Evolutionary conservation across 2,888 invertebrate genomes (phyloP), one percentile per base, ranked within the genome.

Genomic region (Scaptomyza flava): DNA sequence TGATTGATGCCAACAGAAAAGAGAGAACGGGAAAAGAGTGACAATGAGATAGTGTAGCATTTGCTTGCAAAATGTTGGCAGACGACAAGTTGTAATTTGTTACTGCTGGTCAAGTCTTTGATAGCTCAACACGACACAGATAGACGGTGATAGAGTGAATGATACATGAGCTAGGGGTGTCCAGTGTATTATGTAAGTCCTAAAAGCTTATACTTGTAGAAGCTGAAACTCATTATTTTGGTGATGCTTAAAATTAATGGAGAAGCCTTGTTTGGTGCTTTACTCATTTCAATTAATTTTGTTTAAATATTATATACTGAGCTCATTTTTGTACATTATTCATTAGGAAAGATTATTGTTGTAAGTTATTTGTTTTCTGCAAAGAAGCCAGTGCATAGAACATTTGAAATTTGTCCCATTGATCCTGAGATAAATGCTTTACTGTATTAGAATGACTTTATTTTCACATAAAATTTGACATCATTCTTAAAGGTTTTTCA

Each of bases 1-100:
- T 77, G 67, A 74, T 74, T 74, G 62, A 74, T 77, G 72, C 33
- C 30, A 41, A 23, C 46, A 47, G 46, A 68, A 52, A 38, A n/a
- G n/a, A n/a, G n/a, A n/a, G n/a, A n/a, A n/a, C n/a, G 38, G 14
- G 38, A 38, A 14, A 0, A 14, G 41, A 41, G 3, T 8, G 14
- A 50, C 38, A 50, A 53, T n/a, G 45, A 42, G 36, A 30, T 57
- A 33, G 41, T 41, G 9, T 41, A 9, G 14, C 4, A 17, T 17
- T 58, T 54, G 61, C 73, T 66, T 76, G 64, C 36, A 23, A 51
- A 66, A 60, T 58, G 38, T 51, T 43, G 62, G 8, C 23, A 50
- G 57, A 20, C 20, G 58, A 33, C 30, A 54, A 48, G 23, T 34
- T 20, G 41, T 46, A 45, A 60, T 60, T 71, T 69, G 46, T 62